Base-by-base conservation (phyloP, 2,797 vertebrate species). In the Dipus sagitta region DNA sequence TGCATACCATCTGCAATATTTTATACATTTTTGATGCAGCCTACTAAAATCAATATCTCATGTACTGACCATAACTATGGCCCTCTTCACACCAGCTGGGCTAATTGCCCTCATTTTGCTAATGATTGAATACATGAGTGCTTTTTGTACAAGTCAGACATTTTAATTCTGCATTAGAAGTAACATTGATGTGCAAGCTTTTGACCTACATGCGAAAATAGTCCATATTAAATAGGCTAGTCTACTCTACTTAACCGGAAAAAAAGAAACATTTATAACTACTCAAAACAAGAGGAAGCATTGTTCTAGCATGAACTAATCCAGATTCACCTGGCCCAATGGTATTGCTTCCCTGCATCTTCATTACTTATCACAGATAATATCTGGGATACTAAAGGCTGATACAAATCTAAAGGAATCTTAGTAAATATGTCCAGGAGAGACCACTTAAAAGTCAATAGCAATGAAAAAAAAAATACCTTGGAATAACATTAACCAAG, bases 111-210 rank as follows among this genome's bases (percentile, higher is more conserved):
- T 68, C 52, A n/a, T 77, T 21, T 94, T 70, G 7, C n/a, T 92
- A 94, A 93, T 96, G 58, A 91, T 5, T 88, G 15, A 64, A 76
- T 79, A 54, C n/a, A n/a, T 52, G 60, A 89, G 26, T 64, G 81
- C 24, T 67, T 93, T 96, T 72, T 78, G 34, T 54, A 21, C 10
- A 91, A 84, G 42, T 72, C 17, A 32, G 75, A 21, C 14, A 84
- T 95, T 94, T 95, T 90, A 86, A 95, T 91, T 96, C 38, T 87
- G 38, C 21, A 60, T 78, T 81, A 93, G 18, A 58, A 30, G 28
- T 75, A 93, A 86, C 28, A 90, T 95, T 93, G 68, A 91, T 92
- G 26, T 93, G 32, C 20, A 84, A 70, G 42, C 34, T 86, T 93
- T 81, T 96, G 38, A 86, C 24, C n/a, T 24, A 85, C 77, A 64